These are phyloP conservation scores for Protobothrops flavoviridis DNA, from an alignment of 2,113 vertebrate species.

Conservation along the genomic window DNA sequence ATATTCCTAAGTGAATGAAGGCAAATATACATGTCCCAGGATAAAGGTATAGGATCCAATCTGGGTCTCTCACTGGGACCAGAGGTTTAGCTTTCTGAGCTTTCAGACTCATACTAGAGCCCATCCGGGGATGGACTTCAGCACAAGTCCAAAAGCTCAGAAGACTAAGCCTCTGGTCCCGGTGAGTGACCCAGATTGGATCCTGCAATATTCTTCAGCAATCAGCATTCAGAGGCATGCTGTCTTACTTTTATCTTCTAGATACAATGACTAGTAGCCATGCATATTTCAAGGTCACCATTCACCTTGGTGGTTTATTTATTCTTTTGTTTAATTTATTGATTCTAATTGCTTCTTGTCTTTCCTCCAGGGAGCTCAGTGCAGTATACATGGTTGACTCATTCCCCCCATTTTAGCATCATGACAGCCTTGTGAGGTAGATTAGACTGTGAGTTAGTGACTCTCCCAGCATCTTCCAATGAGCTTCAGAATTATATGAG, in stretches of 20 bases:
- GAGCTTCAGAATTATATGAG: background rate
- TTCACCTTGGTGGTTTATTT: background rate
- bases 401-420: background rate
- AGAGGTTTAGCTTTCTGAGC: background rate
- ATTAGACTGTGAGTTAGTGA: background rate
- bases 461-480: background rate
- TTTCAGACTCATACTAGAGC: background rate
- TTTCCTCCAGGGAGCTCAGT: background rate
- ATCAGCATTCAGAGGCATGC: background rate
- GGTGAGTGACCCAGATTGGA: background rate
- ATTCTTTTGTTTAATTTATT: background rate
- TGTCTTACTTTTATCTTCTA: background rate
- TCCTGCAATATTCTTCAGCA: background rate
- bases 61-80: background rate
- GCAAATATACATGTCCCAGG: background rate
- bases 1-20: background rate
- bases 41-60: background rate
- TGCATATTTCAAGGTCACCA: background rate
- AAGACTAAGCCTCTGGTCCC: background rate
- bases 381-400: background rate
- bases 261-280: background rate
- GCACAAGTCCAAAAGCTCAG: background rate
- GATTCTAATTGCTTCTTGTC: background rate
- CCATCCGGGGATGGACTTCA: background rate
- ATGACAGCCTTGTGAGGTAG: background rate